Percentiles rank a stretch among this genome's conserved stretches.
phyloP scores from a whole-genome alignment of 1,140 invertebrate species.

The Theocolax elegans region DNA sequence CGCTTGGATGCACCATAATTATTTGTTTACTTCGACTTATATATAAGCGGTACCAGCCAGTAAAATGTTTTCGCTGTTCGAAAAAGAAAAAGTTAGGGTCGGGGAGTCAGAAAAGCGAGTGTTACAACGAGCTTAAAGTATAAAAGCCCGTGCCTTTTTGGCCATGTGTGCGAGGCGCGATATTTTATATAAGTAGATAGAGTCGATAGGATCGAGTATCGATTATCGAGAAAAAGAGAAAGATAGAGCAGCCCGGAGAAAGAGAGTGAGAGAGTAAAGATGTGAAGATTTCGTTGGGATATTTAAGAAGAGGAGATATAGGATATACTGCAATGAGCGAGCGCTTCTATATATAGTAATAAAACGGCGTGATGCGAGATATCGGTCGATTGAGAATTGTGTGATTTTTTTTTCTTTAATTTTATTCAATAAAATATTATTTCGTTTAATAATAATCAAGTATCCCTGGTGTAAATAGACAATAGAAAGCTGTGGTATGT shows the following conservation, averaged over 20 bases:
- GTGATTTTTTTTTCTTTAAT: too few species aligned
- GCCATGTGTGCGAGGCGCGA: not conserved
- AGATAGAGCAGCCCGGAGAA: not conserved
- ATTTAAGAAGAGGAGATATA: not conserved
- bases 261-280: conserved; percentile 18
- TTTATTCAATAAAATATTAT: too few species aligned
- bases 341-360: not conserved
- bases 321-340: not conserved
- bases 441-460: too few species aligned
- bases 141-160: not conserved
- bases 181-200: conserved; percentile 10
- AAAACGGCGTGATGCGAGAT: not conserved
- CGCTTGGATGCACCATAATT: too few species aligned
- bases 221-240: not conserved
- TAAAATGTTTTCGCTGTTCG: conserved; percentile 27
- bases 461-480: too few species aligned
- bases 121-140: not conserved
- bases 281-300: not conserved
- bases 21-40: too few species aligned
- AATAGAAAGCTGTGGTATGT: too few species aligned
- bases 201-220: not conserved
- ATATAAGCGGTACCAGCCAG: not conserved
- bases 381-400: too few species aligned
- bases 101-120: not conserved
- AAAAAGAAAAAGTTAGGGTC: not conserved